phyloP scores from a whole-genome alignment of 92 coral and sea anemone species.

The Parazoanthus darwini region DNA sequence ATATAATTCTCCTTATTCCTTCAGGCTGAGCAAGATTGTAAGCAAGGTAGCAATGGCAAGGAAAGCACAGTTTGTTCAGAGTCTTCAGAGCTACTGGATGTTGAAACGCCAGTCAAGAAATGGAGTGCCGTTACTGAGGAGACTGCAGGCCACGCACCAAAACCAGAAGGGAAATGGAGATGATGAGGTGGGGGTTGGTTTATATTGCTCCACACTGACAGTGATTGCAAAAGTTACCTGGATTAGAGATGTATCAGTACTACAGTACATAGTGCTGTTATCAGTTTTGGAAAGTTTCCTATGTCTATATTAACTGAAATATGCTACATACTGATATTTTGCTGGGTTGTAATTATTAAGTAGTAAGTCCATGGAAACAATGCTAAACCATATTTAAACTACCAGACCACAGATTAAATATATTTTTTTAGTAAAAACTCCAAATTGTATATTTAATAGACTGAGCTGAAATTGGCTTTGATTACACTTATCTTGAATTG shows the following conservation, averaged over 20 bases:
- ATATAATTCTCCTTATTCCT: background rate
- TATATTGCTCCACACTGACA: background rate
- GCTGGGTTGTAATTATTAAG: too few species aligned
- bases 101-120: constrained; percentile 96
- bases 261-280: background rate
- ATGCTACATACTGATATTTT: too few species aligned
- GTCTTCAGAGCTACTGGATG: constrained; percentile 99
- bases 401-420: too few species aligned
- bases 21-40: constrained; percentile 95
- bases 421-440: too few species aligned
- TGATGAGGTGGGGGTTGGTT: constrained; percentile 70
- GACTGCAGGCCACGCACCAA: constrained; percentile 97
- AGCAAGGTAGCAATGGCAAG: constrained; percentile 96
- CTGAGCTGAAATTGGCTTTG: too few species aligned
- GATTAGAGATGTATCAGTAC: background rate
- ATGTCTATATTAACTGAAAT: too few species aligned
- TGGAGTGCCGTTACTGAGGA: constrained; percentile 92
- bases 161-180: constrained; percentile 91
- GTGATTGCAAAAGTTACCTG: background rate
- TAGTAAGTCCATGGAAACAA: too few species aligned
- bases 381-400: too few species aligned
- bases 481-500: too few species aligned
- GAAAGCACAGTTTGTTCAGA: constrained; percentile 94
- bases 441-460: too few species aligned
- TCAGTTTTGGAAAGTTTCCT: background rate